Percentiles rank a stretch among this genome's conserved stretches.
Conservation (phyloP, 2,888 invertebrate genomes). For the Meiosimyza platycephala region DNA sequence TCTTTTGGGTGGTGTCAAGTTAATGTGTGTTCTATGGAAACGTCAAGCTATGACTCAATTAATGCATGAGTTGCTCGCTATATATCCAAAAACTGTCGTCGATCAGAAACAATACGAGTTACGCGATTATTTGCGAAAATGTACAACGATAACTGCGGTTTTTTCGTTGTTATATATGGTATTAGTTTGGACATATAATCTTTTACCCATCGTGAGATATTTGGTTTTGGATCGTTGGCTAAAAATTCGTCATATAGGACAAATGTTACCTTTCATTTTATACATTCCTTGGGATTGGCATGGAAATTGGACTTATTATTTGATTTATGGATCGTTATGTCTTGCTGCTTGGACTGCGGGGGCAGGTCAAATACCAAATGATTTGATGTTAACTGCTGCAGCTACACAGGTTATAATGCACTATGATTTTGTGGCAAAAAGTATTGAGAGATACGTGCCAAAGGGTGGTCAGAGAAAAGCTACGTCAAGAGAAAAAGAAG, state of each 20-base stretch:
- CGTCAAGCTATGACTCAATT: constrained; percentile 40
- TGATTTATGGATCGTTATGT: constrained; percentile 48
- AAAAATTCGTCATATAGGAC: constrained; percentile 43
- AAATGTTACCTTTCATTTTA: constrained; percentile 52
- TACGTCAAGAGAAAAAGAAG: constrained; percentile 11
- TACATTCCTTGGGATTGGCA: constrained; percentile 55
- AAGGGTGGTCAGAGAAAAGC: constrained; percentile 8
- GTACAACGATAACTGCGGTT: constrained; percentile 47
- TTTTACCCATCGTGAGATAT: constrained; percentile 53
- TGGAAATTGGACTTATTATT: constrained; percentile 51
- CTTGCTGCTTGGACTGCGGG: constrained; percentile 57
- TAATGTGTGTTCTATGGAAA: constrained; percentile 44
- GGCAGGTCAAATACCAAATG: constrained; percentile 57
- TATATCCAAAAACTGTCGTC: constrained; percentile 43
- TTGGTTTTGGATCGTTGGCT: constrained; percentile 51
- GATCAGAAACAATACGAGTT: constrained; percentile 44
- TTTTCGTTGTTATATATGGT: constrained; percentile 57
- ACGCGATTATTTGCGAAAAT: constrained; percentile 44
- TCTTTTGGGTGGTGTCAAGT: constrained; percentile 46
- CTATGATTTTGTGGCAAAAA: constrained; percentile 52
- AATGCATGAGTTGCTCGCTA: constrained; percentile 39
- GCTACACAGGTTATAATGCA: constrained; percentile 62
- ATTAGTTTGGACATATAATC: constrained; percentile 62
- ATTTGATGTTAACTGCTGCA: constrained; percentile 58
- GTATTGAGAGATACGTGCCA: constrained; percentile 44